Conservation (phyloP, 2,888 invertebrate species). For the Bugulina stolonifera region DNA sequence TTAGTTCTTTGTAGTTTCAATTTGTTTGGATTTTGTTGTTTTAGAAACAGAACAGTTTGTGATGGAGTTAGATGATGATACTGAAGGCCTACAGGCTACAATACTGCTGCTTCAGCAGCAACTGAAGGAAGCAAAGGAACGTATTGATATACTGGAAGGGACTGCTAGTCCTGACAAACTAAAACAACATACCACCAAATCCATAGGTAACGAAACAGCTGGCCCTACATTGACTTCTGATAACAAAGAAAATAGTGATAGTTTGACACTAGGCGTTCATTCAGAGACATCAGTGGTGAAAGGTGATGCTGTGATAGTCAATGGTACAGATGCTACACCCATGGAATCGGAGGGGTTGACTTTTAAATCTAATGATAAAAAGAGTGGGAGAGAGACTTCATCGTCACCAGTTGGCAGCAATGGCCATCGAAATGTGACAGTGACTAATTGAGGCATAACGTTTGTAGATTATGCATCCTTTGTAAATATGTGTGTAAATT, state of each 20-base stretch:
- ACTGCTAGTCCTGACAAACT: background rate
- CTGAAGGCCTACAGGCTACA: constrained; percentile 97
- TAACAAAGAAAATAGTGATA: background rate
- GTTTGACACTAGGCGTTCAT: background rate
- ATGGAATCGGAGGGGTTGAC: too few species aligned
- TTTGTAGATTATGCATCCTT: too few species aligned
- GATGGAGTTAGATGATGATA: constrained; percentile 91
- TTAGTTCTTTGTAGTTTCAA: too few species aligned
- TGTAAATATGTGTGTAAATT: too few species aligned
- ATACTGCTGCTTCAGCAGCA: constrained; percentile 90
- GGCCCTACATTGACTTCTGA: background rate
- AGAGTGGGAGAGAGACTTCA: too few species aligned
- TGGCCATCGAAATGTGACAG: too few species aligned
- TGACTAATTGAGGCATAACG: too few species aligned
- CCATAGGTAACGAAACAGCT: background rate
- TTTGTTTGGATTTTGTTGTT: too few species aligned
- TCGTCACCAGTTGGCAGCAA: too few species aligned
- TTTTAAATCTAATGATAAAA: too few species aligned
- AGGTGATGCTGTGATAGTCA: background rate
- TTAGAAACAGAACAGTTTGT: constrained; percentile 89
- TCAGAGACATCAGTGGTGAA: background rate
- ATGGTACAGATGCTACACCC: too few species aligned
- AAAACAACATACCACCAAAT: background rate
- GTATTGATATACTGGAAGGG: constrained; percentile 60
- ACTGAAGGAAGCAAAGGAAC: constrained; percentile 73